Conservation (phyloP, 2,888 invertebrate species). For the Phanerotoma sp. region DNA sequence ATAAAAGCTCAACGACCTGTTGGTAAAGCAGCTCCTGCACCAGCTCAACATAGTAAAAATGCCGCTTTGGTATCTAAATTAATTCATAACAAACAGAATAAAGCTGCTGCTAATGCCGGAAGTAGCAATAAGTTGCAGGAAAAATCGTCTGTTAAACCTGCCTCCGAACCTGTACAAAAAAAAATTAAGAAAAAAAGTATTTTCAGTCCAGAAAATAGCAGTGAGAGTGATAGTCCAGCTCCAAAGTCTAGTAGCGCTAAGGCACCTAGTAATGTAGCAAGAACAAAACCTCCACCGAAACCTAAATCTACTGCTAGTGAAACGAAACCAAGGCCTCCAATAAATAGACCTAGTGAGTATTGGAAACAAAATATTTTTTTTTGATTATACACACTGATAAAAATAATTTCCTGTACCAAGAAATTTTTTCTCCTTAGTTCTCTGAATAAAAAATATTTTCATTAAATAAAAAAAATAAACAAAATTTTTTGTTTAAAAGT, state of each 20-base stretch:
- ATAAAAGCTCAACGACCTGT: slow-evolving; percentile 60
- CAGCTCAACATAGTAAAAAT: slow-evolving; percentile 46
- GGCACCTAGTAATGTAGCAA: slow-evolving; percentile 53
- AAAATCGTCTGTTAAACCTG: slow-evolving; percentile 20
- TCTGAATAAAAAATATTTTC: no score
- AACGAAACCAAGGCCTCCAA: slow-evolving; percentile 58
- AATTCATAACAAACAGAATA: slow-evolving; percentile 44
- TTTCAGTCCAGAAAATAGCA: slow-evolving; percentile 78
- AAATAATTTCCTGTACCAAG: slow-evolving; percentile 4
- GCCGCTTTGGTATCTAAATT: slow-evolving; percentile 45
- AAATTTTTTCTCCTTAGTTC: no score
- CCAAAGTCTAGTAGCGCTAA: slow-evolving; percentile 56
- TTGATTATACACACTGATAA: slow-evolving; percentile 4
- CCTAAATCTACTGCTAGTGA: slow-evolving; percentile 44
- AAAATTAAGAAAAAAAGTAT: slow-evolving; percentile 73
- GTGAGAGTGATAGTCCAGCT: slow-evolving; percentile 62
- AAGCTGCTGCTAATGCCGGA: slow-evolving; percentile 41
- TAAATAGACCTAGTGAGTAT: slow-evolving; percentile 54
- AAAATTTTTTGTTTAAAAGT: no score
- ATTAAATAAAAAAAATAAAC: no score
- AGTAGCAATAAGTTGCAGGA: slow-evolving; percentile 28
- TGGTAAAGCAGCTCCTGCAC: slow-evolving; percentile 50
- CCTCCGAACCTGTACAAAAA: slow-evolving; percentile 28
- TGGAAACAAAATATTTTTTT: neutral
- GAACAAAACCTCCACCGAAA: slow-evolving; percentile 48